A percentile compares a stretch with the other conserved stretches of the same genome.
Conservation (phyloP, 2,113 vertebrate genomes). For the Malurus elegans region DNA sequence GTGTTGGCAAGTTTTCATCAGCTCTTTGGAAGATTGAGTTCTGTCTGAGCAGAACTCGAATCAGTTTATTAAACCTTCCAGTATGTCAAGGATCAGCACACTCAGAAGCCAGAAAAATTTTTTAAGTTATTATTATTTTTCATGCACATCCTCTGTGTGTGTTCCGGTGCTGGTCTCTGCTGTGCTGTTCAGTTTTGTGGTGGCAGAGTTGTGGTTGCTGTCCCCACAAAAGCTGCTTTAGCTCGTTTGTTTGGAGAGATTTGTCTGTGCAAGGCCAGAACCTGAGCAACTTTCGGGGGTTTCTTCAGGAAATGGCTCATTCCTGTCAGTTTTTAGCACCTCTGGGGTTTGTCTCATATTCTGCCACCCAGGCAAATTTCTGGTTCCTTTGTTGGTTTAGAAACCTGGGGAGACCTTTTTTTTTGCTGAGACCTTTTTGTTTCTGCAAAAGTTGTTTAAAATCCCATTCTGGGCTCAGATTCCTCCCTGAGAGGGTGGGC, state of each 20-base stretch:
- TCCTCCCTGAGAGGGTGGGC: not conserved
- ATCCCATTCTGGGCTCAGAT: not conserved
- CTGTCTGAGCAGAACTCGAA: not conserved
- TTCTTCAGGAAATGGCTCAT: not conserved
- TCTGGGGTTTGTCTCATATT: not conserved
- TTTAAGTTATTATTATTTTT: not conserved
- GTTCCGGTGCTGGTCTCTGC: not conserved
- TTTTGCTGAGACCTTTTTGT: not conserved
- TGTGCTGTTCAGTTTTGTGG: not conserved
- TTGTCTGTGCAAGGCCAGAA: not conserved
- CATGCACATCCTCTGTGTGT: not conserved
- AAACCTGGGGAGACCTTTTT: not conserved
- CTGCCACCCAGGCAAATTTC: not conserved
- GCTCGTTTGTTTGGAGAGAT: not conserved
- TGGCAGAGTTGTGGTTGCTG: not conserved
- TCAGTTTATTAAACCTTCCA: not conserved
- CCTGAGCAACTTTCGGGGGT: accelerated
- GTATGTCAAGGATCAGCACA: not conserved
- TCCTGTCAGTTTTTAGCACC: not conserved
- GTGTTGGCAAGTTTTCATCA: not conserved
- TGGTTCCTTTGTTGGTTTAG: not conserved
- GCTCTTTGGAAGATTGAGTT: not conserved
- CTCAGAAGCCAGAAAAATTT: not conserved
- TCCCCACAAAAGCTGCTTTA: not conserved
- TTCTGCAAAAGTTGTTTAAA: not conserved